A percentile compares a stretch with the other conserved stretches of the same genome.
These are phyloP conservation scores for Trogon melanurus DNA, from an alignment of 2,113 vertebrate genomes.

Conservation along the genomic window DNA sequence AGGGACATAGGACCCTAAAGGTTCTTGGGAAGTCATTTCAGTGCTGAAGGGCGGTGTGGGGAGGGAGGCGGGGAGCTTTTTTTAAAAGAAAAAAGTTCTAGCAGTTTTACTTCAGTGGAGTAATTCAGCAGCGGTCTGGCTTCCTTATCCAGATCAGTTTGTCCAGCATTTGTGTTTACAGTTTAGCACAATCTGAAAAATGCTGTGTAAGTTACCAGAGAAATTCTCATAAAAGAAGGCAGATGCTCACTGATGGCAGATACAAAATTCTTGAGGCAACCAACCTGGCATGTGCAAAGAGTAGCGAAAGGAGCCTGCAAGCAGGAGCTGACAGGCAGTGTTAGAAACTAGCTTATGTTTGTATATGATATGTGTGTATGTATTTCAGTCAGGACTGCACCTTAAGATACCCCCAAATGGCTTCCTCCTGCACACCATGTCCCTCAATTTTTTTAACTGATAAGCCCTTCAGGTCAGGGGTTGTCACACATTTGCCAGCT, in stretches of 20 bases:
- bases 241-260: background rate
- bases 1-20: background rate
- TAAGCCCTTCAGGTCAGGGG: background rate
- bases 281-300: background rate
- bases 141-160: background rate
- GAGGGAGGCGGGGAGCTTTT: too few species aligned
- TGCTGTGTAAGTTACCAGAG: background rate
- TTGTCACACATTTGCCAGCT: background rate
- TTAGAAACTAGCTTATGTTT: background rate
- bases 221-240: background rate
- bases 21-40: background rate
- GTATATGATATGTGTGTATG: background rate
- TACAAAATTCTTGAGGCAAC: background rate
- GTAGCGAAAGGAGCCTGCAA: fast-evolving
- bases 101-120: background rate
- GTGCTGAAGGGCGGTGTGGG: background rate
- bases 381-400: background rate
- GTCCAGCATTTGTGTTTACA: background rate
- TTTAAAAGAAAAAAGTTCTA: background rate
- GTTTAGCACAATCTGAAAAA: background rate
- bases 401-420: background rate
- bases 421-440: background rate
- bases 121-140: background rate
- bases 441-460: background rate
- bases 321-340: background rate